Conservation (phyloP, 2,113 vertebrate genomes). For the Mobula hypostoma region DNA sequence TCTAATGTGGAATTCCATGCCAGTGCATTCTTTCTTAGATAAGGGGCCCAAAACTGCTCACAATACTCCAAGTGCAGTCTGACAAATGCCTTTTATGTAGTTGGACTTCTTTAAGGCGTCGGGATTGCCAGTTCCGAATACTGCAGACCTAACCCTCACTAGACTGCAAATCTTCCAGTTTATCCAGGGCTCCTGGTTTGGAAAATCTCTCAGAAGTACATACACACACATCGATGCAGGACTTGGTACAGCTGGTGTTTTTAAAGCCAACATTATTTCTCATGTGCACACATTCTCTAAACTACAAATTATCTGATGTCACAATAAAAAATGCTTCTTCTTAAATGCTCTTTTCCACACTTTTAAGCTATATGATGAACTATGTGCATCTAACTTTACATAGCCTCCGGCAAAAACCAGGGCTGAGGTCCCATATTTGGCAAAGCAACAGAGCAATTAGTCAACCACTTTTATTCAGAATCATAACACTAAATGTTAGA, state of each 20-base stretch:
- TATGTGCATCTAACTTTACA: background rate
- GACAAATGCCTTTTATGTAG: too few relatives aligned
- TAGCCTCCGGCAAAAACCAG: constrained; percentile 15
- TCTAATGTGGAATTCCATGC: too few relatives aligned
- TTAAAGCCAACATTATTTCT: background rate
- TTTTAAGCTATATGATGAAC: background rate
- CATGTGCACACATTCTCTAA: background rate
- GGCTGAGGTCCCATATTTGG: background rate
- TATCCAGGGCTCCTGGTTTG: too few relatives aligned
- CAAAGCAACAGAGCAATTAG: constrained; percentile 24
- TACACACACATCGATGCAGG: too few relatives aligned
- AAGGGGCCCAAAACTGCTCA: too few relatives aligned
- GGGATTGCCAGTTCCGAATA: too few relatives aligned
- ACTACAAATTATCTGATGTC: background rate
- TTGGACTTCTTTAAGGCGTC: too few relatives aligned
- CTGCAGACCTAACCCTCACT: too few relatives aligned
- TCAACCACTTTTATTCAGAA: constrained; percentile 7
- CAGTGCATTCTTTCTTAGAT: too few relatives aligned
- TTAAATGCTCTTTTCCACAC: background rate
- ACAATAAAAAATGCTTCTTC: background rate
- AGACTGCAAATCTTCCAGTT: too few relatives aligned
- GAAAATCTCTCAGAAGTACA: too few relatives aligned
- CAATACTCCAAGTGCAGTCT: too few relatives aligned
- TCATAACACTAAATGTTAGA: background rate
- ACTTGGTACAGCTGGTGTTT: background rate